phyloP scores from a whole-genome alignment of 2,113 vertebrate genomes.

The Thryonomys swinderianus region DNA sequence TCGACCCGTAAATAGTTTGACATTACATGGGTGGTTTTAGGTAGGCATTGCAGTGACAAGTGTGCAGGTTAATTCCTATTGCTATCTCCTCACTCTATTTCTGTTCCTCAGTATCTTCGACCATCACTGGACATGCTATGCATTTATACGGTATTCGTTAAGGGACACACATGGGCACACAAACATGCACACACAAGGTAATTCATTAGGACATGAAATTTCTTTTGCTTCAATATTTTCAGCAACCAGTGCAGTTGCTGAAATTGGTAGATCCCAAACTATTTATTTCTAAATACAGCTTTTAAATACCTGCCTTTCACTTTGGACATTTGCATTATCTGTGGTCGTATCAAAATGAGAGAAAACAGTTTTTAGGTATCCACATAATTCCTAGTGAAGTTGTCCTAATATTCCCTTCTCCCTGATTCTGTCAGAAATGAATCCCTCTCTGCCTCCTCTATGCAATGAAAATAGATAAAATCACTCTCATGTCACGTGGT shows the following conservation, averaged over 20 bases:
- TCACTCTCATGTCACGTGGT: background rate
- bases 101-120: background rate
- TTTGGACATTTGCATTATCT: background rate
- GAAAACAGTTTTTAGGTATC: background rate
- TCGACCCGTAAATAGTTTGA: background rate
- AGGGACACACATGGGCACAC: background rate
- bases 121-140: background rate
- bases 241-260: background rate
- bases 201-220: background rate
- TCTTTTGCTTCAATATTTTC: background rate
- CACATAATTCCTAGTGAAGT: background rate
- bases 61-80: background rate
- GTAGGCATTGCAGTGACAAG: background rate
- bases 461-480: background rate
- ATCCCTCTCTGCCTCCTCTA: background rate
- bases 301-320: background rate
- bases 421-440: background rate
- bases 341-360: background rate
- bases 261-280: background rate
- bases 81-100: background rate
- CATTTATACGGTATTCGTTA: background rate
- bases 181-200: background rate
- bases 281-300: background rate
- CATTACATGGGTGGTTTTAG: background rate
- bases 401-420: background rate